Percentiles rank a stretch among this genome's conserved stretches.
phyloP scores from a whole-genome alignment of 2,797 vertebrate genomes.

The Acanthurus lineatus region DNA sequence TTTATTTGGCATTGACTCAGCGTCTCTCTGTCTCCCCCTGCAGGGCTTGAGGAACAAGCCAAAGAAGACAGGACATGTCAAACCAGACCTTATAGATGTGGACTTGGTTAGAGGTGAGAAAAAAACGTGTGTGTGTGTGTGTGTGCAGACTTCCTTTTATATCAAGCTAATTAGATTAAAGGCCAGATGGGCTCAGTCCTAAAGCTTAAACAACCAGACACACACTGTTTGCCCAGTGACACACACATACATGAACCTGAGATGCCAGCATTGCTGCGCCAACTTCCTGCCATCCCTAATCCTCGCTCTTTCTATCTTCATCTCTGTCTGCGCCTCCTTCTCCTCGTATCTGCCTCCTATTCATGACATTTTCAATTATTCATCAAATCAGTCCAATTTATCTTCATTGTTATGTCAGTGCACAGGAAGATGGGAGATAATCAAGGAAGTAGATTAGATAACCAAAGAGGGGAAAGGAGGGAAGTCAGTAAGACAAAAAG shows the following conservation, averaged over 20 bases:
- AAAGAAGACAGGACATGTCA: conserved; percentile 99
- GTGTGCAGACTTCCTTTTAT: not conserved
- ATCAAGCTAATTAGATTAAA: conserved; percentile 77
- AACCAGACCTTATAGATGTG: conserved; percentile 98
- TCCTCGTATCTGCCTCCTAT: conserved; percentile 17
- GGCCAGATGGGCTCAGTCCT: not conserved
- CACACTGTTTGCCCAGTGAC: not conserved
- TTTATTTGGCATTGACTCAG: conserved; percentile 16
- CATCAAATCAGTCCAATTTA: conserved; percentile 36
- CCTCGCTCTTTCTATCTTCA: not conserved
- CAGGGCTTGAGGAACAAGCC: conserved; percentile 99
- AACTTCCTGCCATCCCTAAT: conserved; percentile 28
- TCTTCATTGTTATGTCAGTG: conserved; percentile 42
- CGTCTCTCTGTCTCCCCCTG: conserved; percentile 55
- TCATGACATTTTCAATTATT: conserved; percentile 64
- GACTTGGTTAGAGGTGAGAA: conserved; percentile 96
- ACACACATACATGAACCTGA: conserved; percentile 16
- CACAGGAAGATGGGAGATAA: conserved; percentile 13
- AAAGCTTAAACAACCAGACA: not conserved
- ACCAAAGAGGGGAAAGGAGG: not conserved
- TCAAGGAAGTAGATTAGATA: not conserved
- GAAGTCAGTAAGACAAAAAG: not conserved
- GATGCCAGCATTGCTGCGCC: conserved; percentile 26
- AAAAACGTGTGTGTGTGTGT: not conserved
- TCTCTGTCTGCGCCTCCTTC: conserved; percentile 18